Evolutionary conservation across 2,888 invertebrate species (phyloP).

Genomic region (Drosophila anomelani): DNA sequence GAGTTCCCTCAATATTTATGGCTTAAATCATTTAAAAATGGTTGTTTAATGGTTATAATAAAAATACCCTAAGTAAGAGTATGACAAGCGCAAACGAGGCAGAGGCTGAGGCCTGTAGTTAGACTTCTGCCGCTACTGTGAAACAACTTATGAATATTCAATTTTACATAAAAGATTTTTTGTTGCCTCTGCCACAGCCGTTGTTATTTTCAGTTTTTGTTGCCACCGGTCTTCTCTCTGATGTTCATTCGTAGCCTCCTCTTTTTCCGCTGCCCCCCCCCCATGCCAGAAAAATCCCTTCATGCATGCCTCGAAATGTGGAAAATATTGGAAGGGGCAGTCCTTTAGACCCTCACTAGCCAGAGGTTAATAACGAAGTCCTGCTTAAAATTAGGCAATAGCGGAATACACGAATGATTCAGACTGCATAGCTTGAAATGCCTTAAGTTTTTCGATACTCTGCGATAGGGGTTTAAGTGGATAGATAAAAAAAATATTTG

Average conservation of each 20-base stretch:
- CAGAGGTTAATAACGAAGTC: constrained; percentile 8
- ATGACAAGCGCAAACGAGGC: constrained; percentile 25
- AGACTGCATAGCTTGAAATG: background rate
- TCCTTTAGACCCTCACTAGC: background rate
- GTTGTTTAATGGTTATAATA: background rate
- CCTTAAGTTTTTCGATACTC: background rate
- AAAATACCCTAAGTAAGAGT: constrained; percentile 6
- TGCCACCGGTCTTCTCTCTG: constrained; percentile 29
- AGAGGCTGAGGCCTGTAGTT: constrained; percentile 32
- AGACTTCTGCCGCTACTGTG: constrained; percentile 43
- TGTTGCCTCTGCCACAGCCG: constrained; percentile 61
- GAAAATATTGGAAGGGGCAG: constrained; percentile 56
- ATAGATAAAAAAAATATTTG: no score
- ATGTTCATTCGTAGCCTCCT: constrained; percentile 18
- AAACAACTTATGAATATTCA: constrained; percentile 78
- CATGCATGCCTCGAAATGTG: constrained; percentile 66
- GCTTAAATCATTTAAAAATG: background rate
- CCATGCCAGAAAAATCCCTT: constrained; percentile 49
- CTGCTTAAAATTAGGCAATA: background rate
- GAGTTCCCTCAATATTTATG: background rate
- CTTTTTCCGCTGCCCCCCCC: constrained; percentile 17
- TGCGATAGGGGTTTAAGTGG: background rate
- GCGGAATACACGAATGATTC: background rate
- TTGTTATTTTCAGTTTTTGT: constrained; percentile 72
- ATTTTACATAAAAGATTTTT: constrained; percentile 79